phyloP scores from a whole-genome alignment of 1,140 invertebrate genomes.

The Atta texana region DNA sequence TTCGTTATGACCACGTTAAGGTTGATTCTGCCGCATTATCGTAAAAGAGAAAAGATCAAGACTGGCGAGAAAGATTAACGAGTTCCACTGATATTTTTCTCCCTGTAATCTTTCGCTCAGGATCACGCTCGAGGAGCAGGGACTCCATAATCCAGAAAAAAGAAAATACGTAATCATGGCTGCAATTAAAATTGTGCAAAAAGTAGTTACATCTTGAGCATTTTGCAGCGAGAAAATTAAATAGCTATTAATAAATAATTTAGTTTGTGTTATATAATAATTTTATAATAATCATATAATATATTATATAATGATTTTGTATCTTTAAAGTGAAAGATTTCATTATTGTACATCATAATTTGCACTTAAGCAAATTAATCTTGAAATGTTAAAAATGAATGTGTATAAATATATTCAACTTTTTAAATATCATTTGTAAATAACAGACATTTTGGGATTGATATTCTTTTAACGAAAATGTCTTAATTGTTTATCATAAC shows the following conservation, averaged over 20 bases:
- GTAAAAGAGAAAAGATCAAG: not conserved
- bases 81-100: not conserved
- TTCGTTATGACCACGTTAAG: slow-evolving; percentile 2
- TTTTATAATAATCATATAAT: too few relatives aligned
- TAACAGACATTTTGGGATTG: not conserved
- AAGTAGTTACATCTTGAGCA: not conserved
- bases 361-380: not conserved
- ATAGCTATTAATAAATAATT: not conserved
- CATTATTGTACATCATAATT: not conserved
- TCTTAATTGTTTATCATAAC: not conserved
- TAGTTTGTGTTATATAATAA: too few relatives aligned
- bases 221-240: not conserved
- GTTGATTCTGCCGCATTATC: not conserved
- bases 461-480: not conserved
- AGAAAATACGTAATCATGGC: not conserved
- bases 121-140: not conserved
- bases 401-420: not conserved
- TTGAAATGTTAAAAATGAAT: not conserved
- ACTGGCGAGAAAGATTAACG: not conserved
- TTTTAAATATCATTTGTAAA: not conserved
- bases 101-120: not conserved
- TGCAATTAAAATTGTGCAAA: not conserved
- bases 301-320: not conserved
- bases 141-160: not conserved
- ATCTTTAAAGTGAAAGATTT: not conserved